Percentiles rank a stretch among this genome's conserved stretches.
Evolutionary conservation across 1,140 invertebrate species (phyloP).

Genomic region (Zaprionus nigranus): DNA sequence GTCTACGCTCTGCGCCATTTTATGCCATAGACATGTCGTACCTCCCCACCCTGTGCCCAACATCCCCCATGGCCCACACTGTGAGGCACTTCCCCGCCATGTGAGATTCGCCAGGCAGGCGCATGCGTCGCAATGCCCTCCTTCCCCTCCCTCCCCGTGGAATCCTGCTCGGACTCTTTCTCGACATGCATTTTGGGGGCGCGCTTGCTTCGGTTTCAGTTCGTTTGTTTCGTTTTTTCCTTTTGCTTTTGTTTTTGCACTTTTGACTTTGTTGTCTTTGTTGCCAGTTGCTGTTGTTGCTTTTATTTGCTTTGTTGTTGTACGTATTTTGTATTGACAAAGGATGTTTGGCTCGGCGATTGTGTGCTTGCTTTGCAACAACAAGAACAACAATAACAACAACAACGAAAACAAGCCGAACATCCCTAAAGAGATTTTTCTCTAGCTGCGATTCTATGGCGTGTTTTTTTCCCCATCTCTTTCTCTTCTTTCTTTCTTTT

Average conservation of each 20-base stretch:
- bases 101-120: constrained; percentile 47
- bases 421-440: constrained; percentile 8
- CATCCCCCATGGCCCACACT: neutral
- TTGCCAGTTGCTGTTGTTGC: constrained; percentile 60
- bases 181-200: constrained; percentile 53
- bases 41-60: neutral
- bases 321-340: constrained; percentile 77
- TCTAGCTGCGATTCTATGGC: constrained; percentile 8
- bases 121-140: constrained; percentile 35
- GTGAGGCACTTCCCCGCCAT: constrained; percentile 30
- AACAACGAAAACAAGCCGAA: constrained; percentile 21
- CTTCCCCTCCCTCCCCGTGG: neutral
- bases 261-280: constrained; percentile 80
- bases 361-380: constrained; percentile 66
- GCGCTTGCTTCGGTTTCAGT: constrained; percentile 14
- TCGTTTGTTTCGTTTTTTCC: neutral
- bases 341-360: constrained; percentile 81
- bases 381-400: no score
- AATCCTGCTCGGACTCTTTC: neutral
- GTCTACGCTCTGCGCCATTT: constrained; percentile 38
- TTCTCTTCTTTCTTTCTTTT: constrained; percentile 20
- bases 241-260: constrained; percentile 68
- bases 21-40: constrained; percentile 10
- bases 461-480: constrained; percentile 48
- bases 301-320: constrained; percentile 58